Conservation (phyloP, 1,140 invertebrate species). For the Chironomus striatipennis region DNA sequence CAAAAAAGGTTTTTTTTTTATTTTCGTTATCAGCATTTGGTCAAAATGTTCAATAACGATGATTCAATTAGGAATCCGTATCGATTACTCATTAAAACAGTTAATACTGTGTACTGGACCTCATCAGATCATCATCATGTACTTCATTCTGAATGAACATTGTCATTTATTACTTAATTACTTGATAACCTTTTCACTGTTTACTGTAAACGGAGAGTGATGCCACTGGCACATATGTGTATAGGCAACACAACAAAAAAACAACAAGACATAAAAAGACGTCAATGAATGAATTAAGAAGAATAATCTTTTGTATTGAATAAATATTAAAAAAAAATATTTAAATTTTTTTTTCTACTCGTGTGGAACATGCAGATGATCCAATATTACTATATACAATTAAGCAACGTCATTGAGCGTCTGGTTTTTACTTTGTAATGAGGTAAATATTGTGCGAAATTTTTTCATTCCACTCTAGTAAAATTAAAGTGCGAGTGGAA, state of each 20-base stretch:
- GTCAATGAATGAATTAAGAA: not conserved
- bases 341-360: not conserved
- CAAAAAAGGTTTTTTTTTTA: not conserved
- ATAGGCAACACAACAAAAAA: not conserved
- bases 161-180: not conserved
- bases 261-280: not conserved
- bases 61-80: not conserved
- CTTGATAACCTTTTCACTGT: not conserved
- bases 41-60: not conserved
- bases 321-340: no score
- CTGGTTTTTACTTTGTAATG: not conserved
- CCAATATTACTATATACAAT: not conserved
- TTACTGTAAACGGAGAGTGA: not conserved
- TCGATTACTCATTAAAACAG: not conserved
- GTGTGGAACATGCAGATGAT: not conserved
- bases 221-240: not conserved
- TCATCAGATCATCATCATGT: not conserved
- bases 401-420: constrained; percentile 1
- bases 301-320: no score
- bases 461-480: not conserved
- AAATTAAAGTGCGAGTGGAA: no score
- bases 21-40: not conserved
- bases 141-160: not conserved
- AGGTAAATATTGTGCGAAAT: not conserved
- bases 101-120: not conserved